Conservation (phyloP, 2,888 invertebrate genomes). For the Amiota minor region DNA sequence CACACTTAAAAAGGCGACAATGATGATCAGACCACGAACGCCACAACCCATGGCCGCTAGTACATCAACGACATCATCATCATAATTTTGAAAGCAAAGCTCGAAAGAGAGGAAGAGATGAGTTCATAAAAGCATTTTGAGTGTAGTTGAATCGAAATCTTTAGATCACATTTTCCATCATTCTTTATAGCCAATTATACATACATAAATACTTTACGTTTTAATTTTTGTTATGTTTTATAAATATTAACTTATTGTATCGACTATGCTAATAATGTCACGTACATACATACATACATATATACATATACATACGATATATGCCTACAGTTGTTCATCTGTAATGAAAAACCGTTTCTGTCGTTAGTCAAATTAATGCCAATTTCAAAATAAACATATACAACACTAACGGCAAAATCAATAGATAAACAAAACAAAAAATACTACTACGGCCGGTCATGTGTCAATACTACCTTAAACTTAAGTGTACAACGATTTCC, state of each 20-base stretch:
- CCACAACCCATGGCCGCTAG: constrained; percentile 63
- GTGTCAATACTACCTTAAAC: constrained; percentile 47
- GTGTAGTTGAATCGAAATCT: constrained; percentile 31
- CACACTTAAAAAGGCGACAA: constrained; percentile 88
- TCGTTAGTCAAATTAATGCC: constrained; percentile 1
- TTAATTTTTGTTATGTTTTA: constrained; percentile 63
- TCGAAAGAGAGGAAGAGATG: not conserved
- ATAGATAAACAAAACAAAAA: constrained; percentile 11
- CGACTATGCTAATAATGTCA: constrained; percentile 46
- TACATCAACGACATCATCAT: constrained; percentile 53
- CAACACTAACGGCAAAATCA: not conserved
- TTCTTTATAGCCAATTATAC: constrained; percentile 63
- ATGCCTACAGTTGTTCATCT: not conserved
- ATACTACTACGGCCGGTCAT: constrained; percentile 50
- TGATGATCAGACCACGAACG: constrained; percentile 89
- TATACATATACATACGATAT: not conserved
- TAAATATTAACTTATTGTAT: constrained; percentile 68
- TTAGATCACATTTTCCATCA: constrained; percentile 44
- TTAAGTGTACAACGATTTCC: constrained; percentile 9
- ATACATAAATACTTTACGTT: constrained; percentile 50
- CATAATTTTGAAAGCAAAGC: constrained; percentile 31
- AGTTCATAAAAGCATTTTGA: constrained; percentile 31
- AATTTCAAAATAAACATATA: not conserved
- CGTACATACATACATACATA: not conserved
- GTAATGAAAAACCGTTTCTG: not conserved